A percentile compares a stretch with the other conserved stretches of the same genome.
Conservation (phyloP, 2,113 vertebrate genomes). For the Burhinus bistriatus region DNA sequence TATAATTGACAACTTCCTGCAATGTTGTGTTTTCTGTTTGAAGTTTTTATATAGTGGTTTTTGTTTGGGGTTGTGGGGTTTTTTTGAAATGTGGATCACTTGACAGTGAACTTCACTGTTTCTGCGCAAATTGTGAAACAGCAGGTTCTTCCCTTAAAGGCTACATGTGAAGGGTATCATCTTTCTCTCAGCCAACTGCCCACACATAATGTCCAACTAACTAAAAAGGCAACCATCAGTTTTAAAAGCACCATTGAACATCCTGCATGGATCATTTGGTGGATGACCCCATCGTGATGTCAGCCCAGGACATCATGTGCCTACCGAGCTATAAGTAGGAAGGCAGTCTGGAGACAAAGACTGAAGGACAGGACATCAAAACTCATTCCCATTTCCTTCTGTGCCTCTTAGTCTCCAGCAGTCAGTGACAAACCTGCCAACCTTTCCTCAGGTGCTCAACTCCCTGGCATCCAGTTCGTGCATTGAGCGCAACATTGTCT, state of each 20-base stretch:
- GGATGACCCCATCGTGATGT: not conserved
- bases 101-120: not conserved
- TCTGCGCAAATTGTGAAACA: not conserved
- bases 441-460: not conserved
- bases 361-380: not conserved
- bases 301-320: not conserved
- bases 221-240: not conserved
- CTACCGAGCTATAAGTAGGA: not conserved
- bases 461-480: not conserved
- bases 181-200: not conserved
- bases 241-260: not conserved
- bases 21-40: not conserved
- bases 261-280: not conserved
- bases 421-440: not conserved
- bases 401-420: not conserved
- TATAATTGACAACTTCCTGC: not conserved
- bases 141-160: not conserved
- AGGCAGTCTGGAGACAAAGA: not conserved
- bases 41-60: not conserved
- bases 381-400: not conserved
- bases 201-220: not conserved
- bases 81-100: not conserved
- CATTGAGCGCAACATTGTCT: not conserved
- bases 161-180: not conserved
- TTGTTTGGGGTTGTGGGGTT: not conserved